Conservation (phyloP, 2,113 vertebrate species). For the Neodontobutis hainanensis region DNA sequence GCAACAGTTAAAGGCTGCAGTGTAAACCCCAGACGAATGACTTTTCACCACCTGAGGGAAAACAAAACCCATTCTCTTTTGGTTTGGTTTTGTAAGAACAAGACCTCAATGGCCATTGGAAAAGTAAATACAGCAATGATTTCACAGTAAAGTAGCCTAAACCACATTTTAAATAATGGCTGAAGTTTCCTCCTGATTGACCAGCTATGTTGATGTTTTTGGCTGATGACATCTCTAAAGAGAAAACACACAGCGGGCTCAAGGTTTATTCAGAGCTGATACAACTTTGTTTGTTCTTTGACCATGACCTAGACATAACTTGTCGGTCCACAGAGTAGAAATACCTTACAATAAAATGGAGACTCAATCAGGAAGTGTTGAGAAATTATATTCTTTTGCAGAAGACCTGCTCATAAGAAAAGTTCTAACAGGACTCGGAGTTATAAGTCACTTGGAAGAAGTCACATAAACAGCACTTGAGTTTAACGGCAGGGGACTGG, state of each 20-base stretch:
- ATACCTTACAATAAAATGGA: slow-evolving; percentile 4
- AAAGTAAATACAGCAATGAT: background rate
- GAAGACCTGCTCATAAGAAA: background rate
- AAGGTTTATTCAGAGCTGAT: slow-evolving; percentile 23
- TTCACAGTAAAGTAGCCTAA: background rate
- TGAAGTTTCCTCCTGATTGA: slow-evolving; percentile 1
- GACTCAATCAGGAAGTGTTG: background rate
- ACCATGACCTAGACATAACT: slow-evolving; percentile 28
- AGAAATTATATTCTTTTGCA: background rate
- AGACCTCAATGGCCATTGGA: background rate
- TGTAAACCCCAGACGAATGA: background rate
- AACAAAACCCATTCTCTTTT: slow-evolving; percentile 1
- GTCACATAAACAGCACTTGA: background rate
- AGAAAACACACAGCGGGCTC: background rate
- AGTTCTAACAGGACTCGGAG: no score
- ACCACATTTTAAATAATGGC: slow-evolving; percentile 2
- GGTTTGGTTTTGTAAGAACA: background rate
- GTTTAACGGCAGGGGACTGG: background rate
- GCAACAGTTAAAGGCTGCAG: slow-evolving; percentile 4
- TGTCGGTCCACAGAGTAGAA: slow-evolving; percentile 9
- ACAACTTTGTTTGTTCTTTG: slow-evolving; percentile 22
- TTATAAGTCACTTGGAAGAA: slow-evolving; percentile 15
- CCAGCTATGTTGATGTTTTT: slow-evolving; percentile 17
- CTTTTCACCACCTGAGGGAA: background rate
- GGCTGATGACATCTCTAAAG: slow-evolving; percentile 8